A percentile compares a stretch with the other conserved stretches of the same genome.
Evolutionary conservation across 2,797 vertebrate genomes (phyloP).

Genomic region (Columba guinea): DNA sequence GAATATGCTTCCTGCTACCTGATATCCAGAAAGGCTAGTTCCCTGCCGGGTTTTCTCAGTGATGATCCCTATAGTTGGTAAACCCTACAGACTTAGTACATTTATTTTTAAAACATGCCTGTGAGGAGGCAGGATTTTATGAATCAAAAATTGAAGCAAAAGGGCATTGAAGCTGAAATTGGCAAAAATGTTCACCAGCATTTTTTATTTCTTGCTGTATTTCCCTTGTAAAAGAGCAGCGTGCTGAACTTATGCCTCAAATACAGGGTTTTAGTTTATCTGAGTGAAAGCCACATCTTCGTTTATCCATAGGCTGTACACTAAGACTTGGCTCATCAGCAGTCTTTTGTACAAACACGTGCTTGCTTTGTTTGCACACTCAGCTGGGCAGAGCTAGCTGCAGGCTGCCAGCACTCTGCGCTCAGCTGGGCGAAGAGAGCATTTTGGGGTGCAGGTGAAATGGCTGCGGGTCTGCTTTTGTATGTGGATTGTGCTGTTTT

Average conservation of each 20-base stretch:
- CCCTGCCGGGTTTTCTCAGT: not conserved
- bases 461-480: not conserved
- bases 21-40: not conserved
- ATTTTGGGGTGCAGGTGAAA: not conserved
- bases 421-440: fast-evolving
- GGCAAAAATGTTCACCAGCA: not conserved
- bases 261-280: not conserved
- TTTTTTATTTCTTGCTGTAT: not conserved
- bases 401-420: not conserved
- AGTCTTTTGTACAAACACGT: not conserved
- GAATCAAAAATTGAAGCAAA: not conserved
- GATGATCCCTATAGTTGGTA: not conserved
- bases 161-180: not conserved
- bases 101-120: not conserved
- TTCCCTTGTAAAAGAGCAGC: not conserved
- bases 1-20: not conserved
- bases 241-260: not conserved
- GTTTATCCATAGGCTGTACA: not conserved
- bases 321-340: not conserved
- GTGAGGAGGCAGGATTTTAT: not conserved
- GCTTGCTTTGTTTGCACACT: not conserved
- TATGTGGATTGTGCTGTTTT: not conserved
- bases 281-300: not conserved
- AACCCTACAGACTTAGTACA: not conserved
- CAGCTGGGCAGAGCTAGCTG: not conserved